Evolutionary conservation across 53 echinoderm and acorn worm species (phyloP), one percentile per base, ranked within the genome.

Genomic region (Glandiceps talaboti): DNA sequence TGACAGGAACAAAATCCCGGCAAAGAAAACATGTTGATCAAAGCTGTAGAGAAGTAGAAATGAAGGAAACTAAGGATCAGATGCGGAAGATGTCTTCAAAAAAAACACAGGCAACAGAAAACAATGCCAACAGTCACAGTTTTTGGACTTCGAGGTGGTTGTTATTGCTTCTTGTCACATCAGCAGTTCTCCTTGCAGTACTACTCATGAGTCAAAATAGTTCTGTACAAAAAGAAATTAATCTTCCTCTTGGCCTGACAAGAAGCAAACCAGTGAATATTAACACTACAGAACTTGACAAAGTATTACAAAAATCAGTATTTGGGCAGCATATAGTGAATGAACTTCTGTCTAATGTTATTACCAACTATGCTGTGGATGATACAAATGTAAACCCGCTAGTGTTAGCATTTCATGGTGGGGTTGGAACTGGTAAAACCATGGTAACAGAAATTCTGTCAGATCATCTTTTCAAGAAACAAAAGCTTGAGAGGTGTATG

Each of bases 371-470:
- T 74, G 33, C 85, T 14, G 33, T 77, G 26, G 28, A 75, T 25
- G 77, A 77, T n/a, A 74, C 31, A 30, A 73, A 76, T 29, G 77
- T 77, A 1, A 72, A 74, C 29, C 81, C 88, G 20, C 74, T 87
- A 64, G 76, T 91, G 12, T 74, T 95, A 73, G 90, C 90, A 75
- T 95, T 93, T 64, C 96, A 95, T 85, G 96, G 96, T 0, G 82
- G 93, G n/a, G 81, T 86, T 28, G 96, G 96, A 27, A 88, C 90
- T 0, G 96, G 96, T 28, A 95, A 95, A 77, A 93, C 90, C 28
- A 83, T 87, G 76, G 83, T 90, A n/a, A 83, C 89, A 27, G 85
- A 93, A 25, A 14, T 90, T 28, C 81, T 91, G 0, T 30, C 79
- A 30, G 80, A 88, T 14, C 76, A 83, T 76, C 32, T 92, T 73